Conservation (phyloP, 2,113 vertebrate genomes). For the Sphyrna mokarran region DNA sequence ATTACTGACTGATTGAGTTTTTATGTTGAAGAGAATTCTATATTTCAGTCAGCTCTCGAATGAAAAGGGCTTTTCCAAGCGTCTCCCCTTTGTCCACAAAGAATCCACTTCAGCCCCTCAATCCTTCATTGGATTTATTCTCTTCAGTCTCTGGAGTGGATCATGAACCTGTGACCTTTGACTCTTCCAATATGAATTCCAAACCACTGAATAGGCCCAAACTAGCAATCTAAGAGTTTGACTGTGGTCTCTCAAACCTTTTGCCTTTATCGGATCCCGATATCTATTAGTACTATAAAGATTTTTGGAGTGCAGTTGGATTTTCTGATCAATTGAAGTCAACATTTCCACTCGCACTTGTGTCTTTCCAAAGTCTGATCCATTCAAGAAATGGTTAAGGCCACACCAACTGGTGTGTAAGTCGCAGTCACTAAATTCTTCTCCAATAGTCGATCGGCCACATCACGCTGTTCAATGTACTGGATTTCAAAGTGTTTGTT, state of each 20-base stretch:
- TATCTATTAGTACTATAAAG: not conserved
- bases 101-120: too few species aligned
- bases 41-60: not conserved
- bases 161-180: not conserved
- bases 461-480: not conserved
- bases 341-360: not conserved
- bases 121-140: not conserved
- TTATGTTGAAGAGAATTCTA: not conserved
- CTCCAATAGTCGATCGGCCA: not conserved
- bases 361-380: constrained; percentile 16
- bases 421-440: not conserved
- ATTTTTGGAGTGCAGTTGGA: not conserved
- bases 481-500: too few species aligned
- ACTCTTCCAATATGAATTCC: not conserved
- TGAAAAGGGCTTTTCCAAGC: not conserved
- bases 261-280: not conserved
- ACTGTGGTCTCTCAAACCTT: not conserved
- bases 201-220: not conserved
- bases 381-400: not conserved
- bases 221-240: not conserved
- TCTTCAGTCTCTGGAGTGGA: not conserved
- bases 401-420: not conserved
- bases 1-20: not conserved
- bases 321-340: not conserved
- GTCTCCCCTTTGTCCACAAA: not conserved